Conservation (phyloP, 2,888 invertebrate genomes). For the Phrixothrix hirtus region DNA sequence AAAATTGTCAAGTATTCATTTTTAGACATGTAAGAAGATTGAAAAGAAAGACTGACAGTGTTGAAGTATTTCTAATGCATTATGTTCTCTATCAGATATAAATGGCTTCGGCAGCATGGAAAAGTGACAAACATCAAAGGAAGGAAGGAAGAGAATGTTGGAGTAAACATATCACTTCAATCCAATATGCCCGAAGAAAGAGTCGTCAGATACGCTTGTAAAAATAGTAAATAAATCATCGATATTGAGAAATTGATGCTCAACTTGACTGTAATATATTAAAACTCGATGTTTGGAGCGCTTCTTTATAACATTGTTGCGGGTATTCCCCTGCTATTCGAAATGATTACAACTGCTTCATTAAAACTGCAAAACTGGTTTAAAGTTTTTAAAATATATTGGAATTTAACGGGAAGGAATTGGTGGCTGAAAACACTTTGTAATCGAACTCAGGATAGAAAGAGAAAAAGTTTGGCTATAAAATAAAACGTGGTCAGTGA, state of each 20-base stretch:
- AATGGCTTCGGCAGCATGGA: conserved; percentile 29
- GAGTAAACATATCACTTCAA: conserved; percentile 37
- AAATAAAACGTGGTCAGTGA: conserved; percentile 49
- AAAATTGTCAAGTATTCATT: no score
- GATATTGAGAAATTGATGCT: conserved; percentile 13
- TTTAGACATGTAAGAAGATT: no score
- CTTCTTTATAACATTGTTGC: no score
- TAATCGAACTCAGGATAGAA: conserved; percentile 32
- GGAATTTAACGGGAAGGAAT: conserved; percentile 22
- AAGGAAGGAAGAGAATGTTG: conserved; percentile 24
- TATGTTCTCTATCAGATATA: conserved; percentile 30
- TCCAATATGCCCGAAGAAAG: conserved; percentile 32
- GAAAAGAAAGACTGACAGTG: not conserved
- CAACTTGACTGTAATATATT: conserved; percentile 15
- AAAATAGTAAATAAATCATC: conserved; percentile 30
- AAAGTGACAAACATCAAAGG: conserved; percentile 31
- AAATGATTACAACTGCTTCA: not conserved
- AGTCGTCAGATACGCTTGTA: conserved; percentile 20
- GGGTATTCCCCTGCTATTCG: no score
- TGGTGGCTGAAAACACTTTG: conserved; percentile 27
- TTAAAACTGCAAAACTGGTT: not conserved
- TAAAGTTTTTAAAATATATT: conserved; percentile 21
- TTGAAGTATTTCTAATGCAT: conserved; percentile 26
- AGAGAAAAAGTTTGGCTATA: conserved; percentile 45
- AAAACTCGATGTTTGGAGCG: not conserved